Base-by-base conservation (phyloP, 2,888 invertebrate species). In the Meliscaeva auricollis region DNA sequence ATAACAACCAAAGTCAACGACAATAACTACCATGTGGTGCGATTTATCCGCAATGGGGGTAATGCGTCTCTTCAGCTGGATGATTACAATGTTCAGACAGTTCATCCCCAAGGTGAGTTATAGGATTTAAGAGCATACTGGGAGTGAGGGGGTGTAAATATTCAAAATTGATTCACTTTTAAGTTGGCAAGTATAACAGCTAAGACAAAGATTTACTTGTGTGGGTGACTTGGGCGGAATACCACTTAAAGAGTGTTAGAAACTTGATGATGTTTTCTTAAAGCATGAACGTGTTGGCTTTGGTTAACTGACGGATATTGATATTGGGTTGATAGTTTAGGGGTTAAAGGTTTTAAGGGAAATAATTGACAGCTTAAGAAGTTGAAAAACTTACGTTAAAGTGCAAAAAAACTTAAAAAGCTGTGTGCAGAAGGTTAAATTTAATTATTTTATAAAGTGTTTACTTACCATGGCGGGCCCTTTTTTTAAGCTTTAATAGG, bases 41-140 rank as follows among this genome's bases (percentile, higher is more conserved):
- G 97, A 88, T 98, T 99, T 91, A 96, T 96, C 3, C 94, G 98
- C 87, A 95, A 95, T 74, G 98, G 98, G 8, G 96, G 97, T 69
- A 97, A 98, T 89, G 96, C 98, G 0, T 96, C 98, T 0, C 93
- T 99, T 52, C 98, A 98, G 92, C 93, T 99, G 13, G 99, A 99
- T 90, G 97, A 98, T 91, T 97, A 97, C 90, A 97, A 96, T 90
- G 95, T 96, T 17, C 96, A 96, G 90, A 95, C 96, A 0, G 95
- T 97, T 88, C 95, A 96, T 91, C 98, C 98, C 0, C 94, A 96
- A 93, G 97, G 98, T 98, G 92, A 92, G 70, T 69, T 58, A 38
- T 5, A n/a, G 46, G n/a, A 22, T 2, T 41, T 26, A 38, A 5
- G n/a, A 11, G 0, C 13, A 11, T 4, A 3, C 9, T 2, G 2